A percentile compares a stretch with the other conserved stretches of the same genome.
These are phyloP conservation scores for Triplophysa siluroides DNA, from an alignment of 2,113 vertebrate species.

Conservation along the genomic window DNA sequence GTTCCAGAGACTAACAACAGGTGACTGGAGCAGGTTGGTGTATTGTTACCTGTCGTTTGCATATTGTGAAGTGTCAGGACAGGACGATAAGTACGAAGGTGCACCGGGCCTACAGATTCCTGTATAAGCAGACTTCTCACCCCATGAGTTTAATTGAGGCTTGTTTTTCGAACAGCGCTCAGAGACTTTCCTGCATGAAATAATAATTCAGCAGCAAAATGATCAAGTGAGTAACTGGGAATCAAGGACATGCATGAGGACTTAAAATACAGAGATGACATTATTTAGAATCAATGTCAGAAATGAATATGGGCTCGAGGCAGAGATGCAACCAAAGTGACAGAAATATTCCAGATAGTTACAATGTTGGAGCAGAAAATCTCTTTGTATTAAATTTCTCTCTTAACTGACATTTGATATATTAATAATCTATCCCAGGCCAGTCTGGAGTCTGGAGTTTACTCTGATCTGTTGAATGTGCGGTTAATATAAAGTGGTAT, in stretches of 20 bases:
- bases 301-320: neutral
- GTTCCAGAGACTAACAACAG: constrained; percentile 71
- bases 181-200: constrained; percentile 66
- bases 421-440: no score
- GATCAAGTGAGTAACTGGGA: constrained; percentile 51
- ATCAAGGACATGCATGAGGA: constrained; percentile 49
- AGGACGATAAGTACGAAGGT: constrained; percentile 65
- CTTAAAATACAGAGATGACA: constrained; percentile 56
- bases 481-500: no score
- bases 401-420: no score
- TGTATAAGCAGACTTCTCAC: constrained; percentile 56
- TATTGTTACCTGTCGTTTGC: constrained; percentile 67
- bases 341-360: no score
- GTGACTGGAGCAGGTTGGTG: constrained; percentile 67
- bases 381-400: no score
- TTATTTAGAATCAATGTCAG: constrained; percentile 1
- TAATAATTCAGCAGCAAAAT: constrained; percentile 70
- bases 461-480: no score
- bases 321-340: neutral
- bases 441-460: no score
- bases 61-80: constrained; percentile 71
- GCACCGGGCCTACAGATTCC: constrained; percentile 63
- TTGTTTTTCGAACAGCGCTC: constrained; percentile 66
- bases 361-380: no score
- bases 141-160: constrained; percentile 70